Conservation (phyloP, 2,113 vertebrate genomes). For the Neogobius melanostomus region DNA sequence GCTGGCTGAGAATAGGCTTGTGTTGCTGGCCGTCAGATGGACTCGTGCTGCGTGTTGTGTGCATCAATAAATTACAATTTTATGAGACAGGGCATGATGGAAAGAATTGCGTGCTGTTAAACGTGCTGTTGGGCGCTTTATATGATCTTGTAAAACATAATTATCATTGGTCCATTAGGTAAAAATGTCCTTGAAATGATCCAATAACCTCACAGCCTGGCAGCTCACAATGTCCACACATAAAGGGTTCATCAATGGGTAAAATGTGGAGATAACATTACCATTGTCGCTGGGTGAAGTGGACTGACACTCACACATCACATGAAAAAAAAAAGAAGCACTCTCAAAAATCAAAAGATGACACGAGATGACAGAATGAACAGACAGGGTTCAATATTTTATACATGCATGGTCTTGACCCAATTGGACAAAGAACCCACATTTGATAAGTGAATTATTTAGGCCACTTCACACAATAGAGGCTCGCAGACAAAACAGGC, state of each 20-base stretch:
- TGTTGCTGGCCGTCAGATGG: not conserved
- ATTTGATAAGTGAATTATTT: not conserved
- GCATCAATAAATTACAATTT: not conserved
- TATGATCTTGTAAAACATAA: not conserved
- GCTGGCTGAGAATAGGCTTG: not conserved
- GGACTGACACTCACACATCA: not conserved
- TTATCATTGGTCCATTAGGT: conserved; percentile 5
- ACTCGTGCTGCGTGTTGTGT: not conserved
- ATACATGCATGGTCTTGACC: too few relatives aligned
- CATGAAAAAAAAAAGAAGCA: not conserved
- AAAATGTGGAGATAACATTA: not conserved
- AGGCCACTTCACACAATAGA: not conserved
- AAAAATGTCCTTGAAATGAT: not conserved
- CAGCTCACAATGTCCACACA: not conserved
- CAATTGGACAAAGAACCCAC: too few relatives aligned
- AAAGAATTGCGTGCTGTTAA: not conserved
- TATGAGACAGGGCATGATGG: not conserved
- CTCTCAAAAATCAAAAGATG: not conserved
- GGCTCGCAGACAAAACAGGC: not conserved
- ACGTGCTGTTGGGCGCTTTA: conserved; percentile 4
- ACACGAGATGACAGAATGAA: too few relatives aligned
- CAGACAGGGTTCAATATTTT: too few relatives aligned
- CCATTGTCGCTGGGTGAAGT: not conserved
- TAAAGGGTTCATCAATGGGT: not conserved
- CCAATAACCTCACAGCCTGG: conserved; percentile 1